Evolutionary conservation across 1,140 invertebrate genomes (phyloP).

Genomic region (Psix sp.): DNA sequence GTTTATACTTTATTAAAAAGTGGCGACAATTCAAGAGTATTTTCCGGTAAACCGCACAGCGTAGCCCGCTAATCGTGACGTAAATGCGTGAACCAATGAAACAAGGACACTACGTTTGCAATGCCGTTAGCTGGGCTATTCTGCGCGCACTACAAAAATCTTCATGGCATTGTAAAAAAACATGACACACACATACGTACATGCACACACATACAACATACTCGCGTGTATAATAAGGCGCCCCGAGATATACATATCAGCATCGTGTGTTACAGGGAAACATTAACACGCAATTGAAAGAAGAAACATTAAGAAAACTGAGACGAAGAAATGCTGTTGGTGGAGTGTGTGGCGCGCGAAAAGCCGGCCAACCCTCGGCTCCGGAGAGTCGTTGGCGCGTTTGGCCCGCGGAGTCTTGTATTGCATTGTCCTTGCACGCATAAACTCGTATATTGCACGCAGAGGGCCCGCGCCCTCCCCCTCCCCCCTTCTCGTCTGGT

Average conservation of each 20-base stretch:
- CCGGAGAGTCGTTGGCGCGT: neutral
- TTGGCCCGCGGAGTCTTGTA: slow-evolving; percentile 8
- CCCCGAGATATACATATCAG: slow-evolving; percentile 29
- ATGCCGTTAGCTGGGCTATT: slow-evolving; percentile 35
- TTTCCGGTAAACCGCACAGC: slow-evolving; percentile 34
- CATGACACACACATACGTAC: slow-evolving; percentile 26
- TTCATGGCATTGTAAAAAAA: slow-evolving; percentile 51
- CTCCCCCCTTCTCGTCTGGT: slow-evolving; percentile 19
- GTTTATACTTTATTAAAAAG: slow-evolving; percentile 27
- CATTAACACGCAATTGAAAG: slow-evolving; percentile 1
- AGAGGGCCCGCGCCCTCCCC: slow-evolving; percentile 3
- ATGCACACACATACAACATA: slow-evolving; percentile 26
- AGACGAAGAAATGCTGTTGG: slow-evolving; percentile 4
- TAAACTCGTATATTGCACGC: slow-evolving; percentile 37
- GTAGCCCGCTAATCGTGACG: slow-evolving; percentile 24
- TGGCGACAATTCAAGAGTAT: slow-evolving; percentile 47
- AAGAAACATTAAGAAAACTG: slow-evolving; percentile 1
- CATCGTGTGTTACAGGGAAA: slow-evolving; percentile 4
- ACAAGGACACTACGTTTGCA: slow-evolving; percentile 4
- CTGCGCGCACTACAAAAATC: slow-evolving; percentile 40
- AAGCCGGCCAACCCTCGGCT: neutral
- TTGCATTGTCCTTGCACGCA: slow-evolving; percentile 28
- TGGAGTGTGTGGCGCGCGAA: neutral
- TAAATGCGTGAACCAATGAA: neutral
- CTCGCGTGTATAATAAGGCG: slow-evolving; percentile 31